Evolutionary conservation across 92 coral and sea anemone species (phyloP), one percentile per base, ranked within the genome.

Genomic region (Anthopleura xanthogrammica): DNA sequence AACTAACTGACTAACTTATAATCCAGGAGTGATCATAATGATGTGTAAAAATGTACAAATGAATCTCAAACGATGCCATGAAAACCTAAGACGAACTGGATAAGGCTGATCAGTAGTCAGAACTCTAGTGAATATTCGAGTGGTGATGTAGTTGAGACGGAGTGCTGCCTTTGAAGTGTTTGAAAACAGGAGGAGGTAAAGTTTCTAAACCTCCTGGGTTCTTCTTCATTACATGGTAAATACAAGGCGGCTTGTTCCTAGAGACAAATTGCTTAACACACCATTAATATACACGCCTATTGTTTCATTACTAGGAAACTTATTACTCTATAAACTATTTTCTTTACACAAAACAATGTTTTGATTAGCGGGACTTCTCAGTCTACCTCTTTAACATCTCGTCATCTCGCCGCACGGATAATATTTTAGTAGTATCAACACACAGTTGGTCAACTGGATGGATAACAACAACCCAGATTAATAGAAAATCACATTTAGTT

Each of bases 211-310:
- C 13, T 68, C 74, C 14, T 68, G 74, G 42, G 42, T 0, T 4
- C 58, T 68, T 24, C 41, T 36, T 68, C 41, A 68, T 68, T 36
- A 68, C 74, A 7, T 68, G 8, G 6, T 68, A 36, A 64, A 68
- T 11, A 68, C 16, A 68, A 68, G 74, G 74, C 74, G 74, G 74
- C 74, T 68, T 68, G 72, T 16, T 64, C 72, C 50, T 64, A 68
- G 12, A 36, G 41, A 12, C 5, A 68, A 68, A 68, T 68, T 68
- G 19, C 74, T 68, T 68, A 68, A 68, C 74, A 68, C 20, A 36
- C 41, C 41, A 12, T 23, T 29, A 68, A 68, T 68, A 68, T 36
- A 68, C 41, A n/a, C 12, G 29, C 36, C 40, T 13, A 68, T 68
- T 68, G 74, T 23, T 36, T 36, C 74, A 29, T 68, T 68, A 64